Conservation (phyloP, 2,797 vertebrate species). For the Lycodopsis pacificus region DNA sequence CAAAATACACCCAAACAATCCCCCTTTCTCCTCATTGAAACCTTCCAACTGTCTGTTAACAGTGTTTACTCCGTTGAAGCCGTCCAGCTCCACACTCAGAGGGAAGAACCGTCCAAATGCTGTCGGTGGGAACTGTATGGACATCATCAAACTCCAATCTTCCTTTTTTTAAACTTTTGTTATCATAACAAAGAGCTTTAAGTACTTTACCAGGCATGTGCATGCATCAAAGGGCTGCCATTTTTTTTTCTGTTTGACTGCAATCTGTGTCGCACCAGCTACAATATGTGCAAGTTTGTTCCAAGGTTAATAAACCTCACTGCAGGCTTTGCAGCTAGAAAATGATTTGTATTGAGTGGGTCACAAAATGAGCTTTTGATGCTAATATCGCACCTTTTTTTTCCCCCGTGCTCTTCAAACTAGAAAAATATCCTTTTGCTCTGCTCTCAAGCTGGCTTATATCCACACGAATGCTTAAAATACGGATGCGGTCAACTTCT, state of each 20-base stretch:
- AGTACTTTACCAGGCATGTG: slow-evolving; percentile 35
- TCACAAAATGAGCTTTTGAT: slow-evolving; percentile 30
- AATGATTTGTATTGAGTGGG: slow-evolving; percentile 27
- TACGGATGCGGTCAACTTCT: slow-evolving; percentile 52
- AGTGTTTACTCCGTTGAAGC: slow-evolving; percentile 45
- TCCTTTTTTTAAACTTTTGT: slow-evolving; percentile 39
- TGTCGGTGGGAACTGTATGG: slow-evolving; percentile 36
- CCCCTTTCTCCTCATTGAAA: slow-evolving; percentile 66
- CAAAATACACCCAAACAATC: slow-evolving; percentile 76
- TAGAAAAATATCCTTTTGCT: neutral
- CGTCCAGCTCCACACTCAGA: slow-evolving; percentile 32
- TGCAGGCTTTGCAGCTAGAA: slow-evolving; percentile 5
- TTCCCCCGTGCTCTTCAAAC: neutral
- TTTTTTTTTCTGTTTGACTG: slow-evolving; percentile 17
- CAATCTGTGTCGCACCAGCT: slow-evolving; percentile 18
- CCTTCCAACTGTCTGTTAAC: slow-evolving; percentile 69
- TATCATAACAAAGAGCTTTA: slow-evolving; percentile 49
- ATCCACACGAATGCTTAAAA: slow-evolving; percentile 30
- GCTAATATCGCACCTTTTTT: slow-evolving; percentile 6
- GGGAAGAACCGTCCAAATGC: slow-evolving; percentile 43
- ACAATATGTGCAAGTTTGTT: slow-evolving; percentile 2
- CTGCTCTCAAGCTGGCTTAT: slow-evolving; percentile 22
- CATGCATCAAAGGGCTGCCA: slow-evolving; percentile 9
- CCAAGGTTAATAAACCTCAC: slow-evolving; percentile 47
- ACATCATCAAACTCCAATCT: slow-evolving; percentile 35